A percentile compares a stretch with the other conserved stretches of the same genome.
Evolutionary conservation across 2,888 invertebrate species (phyloP).

Genomic region (Folsomia manolachei): DNA sequence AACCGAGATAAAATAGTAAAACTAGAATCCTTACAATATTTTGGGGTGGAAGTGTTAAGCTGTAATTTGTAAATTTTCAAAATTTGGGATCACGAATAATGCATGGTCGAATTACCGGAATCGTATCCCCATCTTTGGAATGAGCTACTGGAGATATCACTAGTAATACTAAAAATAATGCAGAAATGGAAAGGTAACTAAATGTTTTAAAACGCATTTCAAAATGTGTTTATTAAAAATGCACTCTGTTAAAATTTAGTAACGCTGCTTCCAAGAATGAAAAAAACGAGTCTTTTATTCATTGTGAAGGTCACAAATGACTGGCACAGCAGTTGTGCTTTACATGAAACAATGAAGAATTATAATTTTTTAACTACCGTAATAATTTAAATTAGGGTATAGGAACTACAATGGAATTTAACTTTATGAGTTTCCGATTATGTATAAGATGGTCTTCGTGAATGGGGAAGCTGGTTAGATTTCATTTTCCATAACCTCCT

Average conservation of each 20-base stretch:
- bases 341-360: too few relatives aligned
- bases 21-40: slow-evolving; percentile 2
- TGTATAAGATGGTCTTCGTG: not conserved
- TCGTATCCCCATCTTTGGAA: not conserved
- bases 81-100: not conserved
- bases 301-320: not conserved
- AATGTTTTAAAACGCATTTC: not conserved
- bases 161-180: not conserved
- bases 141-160: too few relatives aligned
- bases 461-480: not conserved
- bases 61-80: not conserved
- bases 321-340: too few relatives aligned
- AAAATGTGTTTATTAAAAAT: not conserved
- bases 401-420: not conserved
- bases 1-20: not conserved
- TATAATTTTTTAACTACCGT: too few relatives aligned
- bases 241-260: too few relatives aligned
- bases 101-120: not conserved
- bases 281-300: not conserved
- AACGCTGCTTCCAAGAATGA: too few relatives aligned
- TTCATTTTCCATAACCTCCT: slow-evolving; percentile 30
- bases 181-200: not conserved
- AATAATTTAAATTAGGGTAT: too few relatives aligned
- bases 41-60: not conserved
- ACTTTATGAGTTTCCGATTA: too few relatives aligned